Evolutionary conservation across 2,797 vertebrate genomes (phyloP).

Genomic region (Platyrinchus mystaceus): DNA sequence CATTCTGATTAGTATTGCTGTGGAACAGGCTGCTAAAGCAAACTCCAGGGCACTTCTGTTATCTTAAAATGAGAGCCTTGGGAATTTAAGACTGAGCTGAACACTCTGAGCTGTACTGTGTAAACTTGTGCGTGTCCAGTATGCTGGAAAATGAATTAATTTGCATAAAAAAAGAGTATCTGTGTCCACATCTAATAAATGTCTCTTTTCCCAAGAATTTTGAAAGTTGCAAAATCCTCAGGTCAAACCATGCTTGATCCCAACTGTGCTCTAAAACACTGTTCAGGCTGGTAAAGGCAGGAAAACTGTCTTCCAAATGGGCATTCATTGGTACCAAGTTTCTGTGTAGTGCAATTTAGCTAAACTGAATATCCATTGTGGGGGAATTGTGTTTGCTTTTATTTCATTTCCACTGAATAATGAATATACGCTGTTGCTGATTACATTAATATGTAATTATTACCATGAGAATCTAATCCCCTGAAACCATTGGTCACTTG

Average conservation of each 20-base stretch:
- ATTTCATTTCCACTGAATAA: neutral
- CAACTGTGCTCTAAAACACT: neutral
- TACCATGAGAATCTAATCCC: neutral
- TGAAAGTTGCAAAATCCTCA: neutral
- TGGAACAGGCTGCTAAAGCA: constrained; percentile 20
- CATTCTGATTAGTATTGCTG: constrained; percentile 2
- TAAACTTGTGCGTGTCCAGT: neutral
- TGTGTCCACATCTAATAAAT: neutral
- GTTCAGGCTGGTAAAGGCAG: neutral
- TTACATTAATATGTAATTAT: constrained; percentile 29
- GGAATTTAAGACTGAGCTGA: neutral
- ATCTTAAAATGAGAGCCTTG: constrained; percentile 28
- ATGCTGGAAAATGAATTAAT: neutral
- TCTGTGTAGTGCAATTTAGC: neutral
- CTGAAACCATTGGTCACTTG: constrained; percentile 20
- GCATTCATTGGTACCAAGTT: neutral
- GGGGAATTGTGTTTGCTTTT: neutral
- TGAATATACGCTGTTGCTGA: neutral
- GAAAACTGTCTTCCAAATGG: neutral
- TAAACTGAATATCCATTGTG: neutral
- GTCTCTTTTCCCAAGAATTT: neutral
- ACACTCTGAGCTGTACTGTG: neutral
- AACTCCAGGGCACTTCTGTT: constrained; percentile 26
- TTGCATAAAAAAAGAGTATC: neutral
- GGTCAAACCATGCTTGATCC: neutral